A percentile compares a stretch with the other conserved stretches of the same genome.
Evolutionary conservation across 2,797 vertebrate genomes (phyloP).

Genomic region (Falco berigora): DNA sequence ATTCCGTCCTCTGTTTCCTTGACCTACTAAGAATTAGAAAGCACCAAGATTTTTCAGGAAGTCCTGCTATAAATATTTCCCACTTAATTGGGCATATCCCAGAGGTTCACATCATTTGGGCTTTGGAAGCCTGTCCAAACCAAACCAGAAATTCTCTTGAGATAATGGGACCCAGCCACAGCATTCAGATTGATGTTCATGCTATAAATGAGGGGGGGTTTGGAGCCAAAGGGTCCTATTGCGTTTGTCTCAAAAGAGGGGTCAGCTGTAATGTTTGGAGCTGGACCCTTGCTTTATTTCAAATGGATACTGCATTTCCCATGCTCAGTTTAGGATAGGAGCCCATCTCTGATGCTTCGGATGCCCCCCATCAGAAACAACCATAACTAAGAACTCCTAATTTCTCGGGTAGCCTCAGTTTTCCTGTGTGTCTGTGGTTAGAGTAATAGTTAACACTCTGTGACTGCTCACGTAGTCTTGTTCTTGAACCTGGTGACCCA

Average conservation of each 20-base stretch:
- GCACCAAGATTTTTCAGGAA: not conserved
- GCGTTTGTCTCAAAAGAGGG: not conserved
- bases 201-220: not conserved
- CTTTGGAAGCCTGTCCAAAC: not conserved
- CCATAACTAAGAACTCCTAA: not conserved
- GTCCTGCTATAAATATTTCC: not conserved
- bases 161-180: not conserved
- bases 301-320: not conserved
- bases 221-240: not conserved
- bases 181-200: not conserved
- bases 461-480: not conserved
- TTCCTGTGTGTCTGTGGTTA: not conserved
- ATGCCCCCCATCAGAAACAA: not conserved
- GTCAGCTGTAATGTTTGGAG: not conserved
- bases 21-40: not conserved
- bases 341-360: not conserved
- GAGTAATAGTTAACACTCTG: not conserved
- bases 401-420: not conserved
- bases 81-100: not conserved
- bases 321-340: not conserved
- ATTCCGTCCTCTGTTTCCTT: not conserved
- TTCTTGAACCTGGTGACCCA: not conserved
- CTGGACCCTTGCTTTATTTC: not conserved
- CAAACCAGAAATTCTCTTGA: not conserved
- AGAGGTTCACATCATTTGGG: not conserved